Evolutionary conservation across 2,113 vertebrate genomes (phyloP), one percentile per base, ranked within the genome.

Genomic region (Mionectes macconnelli): DNA sequence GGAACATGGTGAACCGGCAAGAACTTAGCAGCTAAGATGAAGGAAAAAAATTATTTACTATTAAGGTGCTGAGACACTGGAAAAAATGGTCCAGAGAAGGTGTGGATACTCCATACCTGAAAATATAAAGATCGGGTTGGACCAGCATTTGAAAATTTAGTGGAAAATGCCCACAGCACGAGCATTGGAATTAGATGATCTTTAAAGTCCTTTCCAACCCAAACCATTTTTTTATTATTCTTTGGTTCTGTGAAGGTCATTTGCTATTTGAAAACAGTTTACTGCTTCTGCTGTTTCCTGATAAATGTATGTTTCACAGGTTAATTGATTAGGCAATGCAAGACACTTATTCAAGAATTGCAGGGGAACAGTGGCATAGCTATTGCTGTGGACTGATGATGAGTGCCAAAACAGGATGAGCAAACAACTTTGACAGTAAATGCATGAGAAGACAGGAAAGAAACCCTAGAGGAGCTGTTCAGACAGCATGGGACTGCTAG

Each of bases 331-430:
- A 44, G 37, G 50, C 9, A 62, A 31, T 14, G 22, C 12, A 30
- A 53, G 14, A 45, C 4, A 23, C 21, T 30, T 10, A 30, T 19
- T 73, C 63, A 91, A 37, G 9, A 45, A 3, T 4, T 2, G 0
- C 23, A 12, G 40, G 17, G 18, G 12, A 68, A 2, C 0, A 0
- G 4, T 0, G 0, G 8, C 30, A 72, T 73, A 84, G 19, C 31
- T 64, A 2, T 55, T 64, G 1, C n/a, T 53, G n/a, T 66, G 25
- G 23, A 35, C 4, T 31, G 30, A 57, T 4, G 72, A 49, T 10
- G 10, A 80, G 30, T 24, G 27, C 25, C 37, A 31, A 45, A 93
- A 77, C 31, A 53, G 27, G 40, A 64, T 42, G 1, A 79, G 16
- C 27, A 72, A 64, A 79, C 0, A 2, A 5, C 14, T 85, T 56